Conservation (phyloP, 2,113 vertebrate genomes). For the Ictalurus furcatus region DNA sequence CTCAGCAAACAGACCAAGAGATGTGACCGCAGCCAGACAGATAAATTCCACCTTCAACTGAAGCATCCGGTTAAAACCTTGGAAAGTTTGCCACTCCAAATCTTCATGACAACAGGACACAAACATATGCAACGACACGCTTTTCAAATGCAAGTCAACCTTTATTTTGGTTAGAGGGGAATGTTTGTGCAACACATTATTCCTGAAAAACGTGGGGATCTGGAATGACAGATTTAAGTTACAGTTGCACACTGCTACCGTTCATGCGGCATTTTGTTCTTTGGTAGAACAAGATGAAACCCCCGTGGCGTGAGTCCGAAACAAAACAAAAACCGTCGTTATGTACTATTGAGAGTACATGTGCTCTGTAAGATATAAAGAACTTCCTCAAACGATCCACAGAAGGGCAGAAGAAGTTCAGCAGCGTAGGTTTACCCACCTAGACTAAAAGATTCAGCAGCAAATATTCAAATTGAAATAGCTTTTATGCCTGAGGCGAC, state of each 20-base stretch:
- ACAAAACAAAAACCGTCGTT: slow-evolving; percentile 1
- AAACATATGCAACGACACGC: slow-evolving; percentile 5
- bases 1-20: not conserved
- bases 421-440: slow-evolving; percentile 65
- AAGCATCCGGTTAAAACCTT: not conserved
- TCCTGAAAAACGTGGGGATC: slow-evolving; percentile 72
- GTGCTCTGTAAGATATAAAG: slow-evolving; percentile 49
- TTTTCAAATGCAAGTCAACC: slow-evolving; percentile 71
- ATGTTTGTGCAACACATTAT: slow-evolving; percentile 79
- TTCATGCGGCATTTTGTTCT: slow-evolving; percentile 48
- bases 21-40: not conserved
- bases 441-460: slow-evolving; percentile 73
- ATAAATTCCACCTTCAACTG: not conserved
- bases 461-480: slow-evolving; percentile 66
- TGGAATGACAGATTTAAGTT: slow-evolving; percentile 75
- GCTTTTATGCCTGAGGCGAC: slow-evolving; percentile 66
- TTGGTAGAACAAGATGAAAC: slow-evolving; percentile 54
- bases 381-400: slow-evolving; percentile 44
- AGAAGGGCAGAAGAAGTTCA: slow-evolving; percentile 52
- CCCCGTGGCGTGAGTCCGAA: slow-evolving; percentile 39
- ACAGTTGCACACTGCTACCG: slow-evolving; percentile 57
- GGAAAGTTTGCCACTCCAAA: not conserved
- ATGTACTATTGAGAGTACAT: slow-evolving; percentile 43
- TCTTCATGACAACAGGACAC: not conserved
- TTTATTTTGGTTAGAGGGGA: slow-evolving; percentile 80